phyloP scores from a whole-genome alignment of 2,888 invertebrate genomes.

The Oxycera nigricornis region DNA sequence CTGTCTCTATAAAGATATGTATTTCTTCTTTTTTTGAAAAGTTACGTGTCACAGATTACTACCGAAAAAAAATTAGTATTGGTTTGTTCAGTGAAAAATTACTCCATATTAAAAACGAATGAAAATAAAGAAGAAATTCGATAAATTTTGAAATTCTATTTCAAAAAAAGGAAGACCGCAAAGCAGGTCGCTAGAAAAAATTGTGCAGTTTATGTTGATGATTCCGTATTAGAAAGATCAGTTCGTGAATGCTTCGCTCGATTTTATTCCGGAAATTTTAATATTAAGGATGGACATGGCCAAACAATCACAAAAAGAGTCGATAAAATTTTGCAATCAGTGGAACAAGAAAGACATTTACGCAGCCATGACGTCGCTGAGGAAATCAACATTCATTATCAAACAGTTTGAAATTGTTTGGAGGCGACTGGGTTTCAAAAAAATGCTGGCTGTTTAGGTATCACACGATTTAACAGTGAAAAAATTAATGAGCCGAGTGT shows the following conservation, averaged over 20 bases:
- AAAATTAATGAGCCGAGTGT: not conserved
- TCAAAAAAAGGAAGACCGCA: too few relatives aligned
- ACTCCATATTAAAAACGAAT: too few relatives aligned
- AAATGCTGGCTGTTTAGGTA: not conserved
- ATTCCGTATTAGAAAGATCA: not conserved
- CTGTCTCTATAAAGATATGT: too few relatives aligned
- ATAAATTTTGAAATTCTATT: too few relatives aligned
- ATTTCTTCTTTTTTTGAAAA: too few relatives aligned
- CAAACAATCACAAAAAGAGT: not conserved
- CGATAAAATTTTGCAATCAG: not conserved
- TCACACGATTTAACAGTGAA: not conserved
- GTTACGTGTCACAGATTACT: too few relatives aligned
- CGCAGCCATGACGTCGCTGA: not conserved
- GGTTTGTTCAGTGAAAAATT: too few relatives aligned
- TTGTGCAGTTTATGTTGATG: not conserved
- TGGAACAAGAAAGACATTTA: not conserved
- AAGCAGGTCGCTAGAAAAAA: too few relatives aligned
- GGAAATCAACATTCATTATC: not conserved
- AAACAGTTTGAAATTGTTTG: not conserved
- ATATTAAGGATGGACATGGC: not conserved
- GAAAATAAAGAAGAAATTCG: too few relatives aligned
- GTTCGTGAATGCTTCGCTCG: not conserved
- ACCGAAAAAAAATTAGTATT: too few relatives aligned
- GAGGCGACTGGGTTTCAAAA: not conserved
- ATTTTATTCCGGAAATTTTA: not conserved